Evolutionary conservation across 2,797 vertebrate species (phyloP), one percentile per base, ranked within the genome.

Genomic region (Hydrocynus forskahlii): DNA sequence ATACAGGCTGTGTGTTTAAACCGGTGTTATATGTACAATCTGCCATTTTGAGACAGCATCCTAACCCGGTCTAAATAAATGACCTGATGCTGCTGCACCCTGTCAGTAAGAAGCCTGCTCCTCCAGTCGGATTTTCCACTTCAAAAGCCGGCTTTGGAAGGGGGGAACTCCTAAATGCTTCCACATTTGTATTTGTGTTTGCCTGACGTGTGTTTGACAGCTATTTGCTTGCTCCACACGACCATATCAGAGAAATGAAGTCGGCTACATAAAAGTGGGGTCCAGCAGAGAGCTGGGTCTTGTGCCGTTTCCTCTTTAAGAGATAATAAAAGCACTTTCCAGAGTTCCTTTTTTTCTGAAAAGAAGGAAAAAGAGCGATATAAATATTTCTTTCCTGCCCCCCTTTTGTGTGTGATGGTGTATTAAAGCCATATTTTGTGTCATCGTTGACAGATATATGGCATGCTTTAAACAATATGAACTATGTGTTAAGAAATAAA

Each of bases 401-500:
- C 35, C 76, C 90, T 91, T 87, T 85, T 93, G 94, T 90, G 92
- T 87, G 81, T 87, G 85, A 92, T 88, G 89, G 85, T 90, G 92
- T 94, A 95, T 95, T 95, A 94, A 95, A 95, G 91, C 92, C 92
- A 91, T 95, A 94, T 95, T 93, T 95, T 89, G 88, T 84, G 85
- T 93, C 91, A 91, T 88, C 83, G 86, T 88, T 94, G 94, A 92
- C 94, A 95, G 93, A 94, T 94, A 92, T 94, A 94, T 87, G 88
- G 88, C 78, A 88, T 93, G 93, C 91, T 91, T 93, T 94, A 95
- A 95, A 95, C 93, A 94, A 95, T 94, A 95, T 94, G 93, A 95
- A 95, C 92, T 94, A 93, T 93, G 93, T 94, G 93, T 93, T 94
- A 94, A 93, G 93, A 93, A 93, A 95, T 94, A 95, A 95, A 95